These are phyloP conservation scores for Mythimna ferrago DNA, from an alignment of 2,888 invertebrate species.

Conservation along the genomic window DNA sequence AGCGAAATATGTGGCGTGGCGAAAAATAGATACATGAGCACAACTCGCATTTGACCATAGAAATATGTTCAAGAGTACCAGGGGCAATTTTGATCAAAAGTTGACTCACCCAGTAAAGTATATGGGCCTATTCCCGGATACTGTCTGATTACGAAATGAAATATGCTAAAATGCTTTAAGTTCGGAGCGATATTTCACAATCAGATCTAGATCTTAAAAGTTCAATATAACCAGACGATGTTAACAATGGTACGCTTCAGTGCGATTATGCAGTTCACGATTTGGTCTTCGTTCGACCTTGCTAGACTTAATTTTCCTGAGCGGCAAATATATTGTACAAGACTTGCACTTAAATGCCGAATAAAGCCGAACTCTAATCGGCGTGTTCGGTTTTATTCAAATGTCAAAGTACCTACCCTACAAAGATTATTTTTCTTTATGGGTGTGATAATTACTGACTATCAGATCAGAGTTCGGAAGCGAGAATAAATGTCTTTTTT, in stretches of 20 bases:
- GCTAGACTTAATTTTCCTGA: constrained; percentile 70
- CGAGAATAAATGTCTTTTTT: not conserved
- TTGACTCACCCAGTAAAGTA: not conserved
- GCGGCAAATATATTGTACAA: constrained; percentile 4
- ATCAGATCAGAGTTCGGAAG: not conserved
- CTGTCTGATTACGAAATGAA: constrained; percentile 1
- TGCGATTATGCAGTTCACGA: constrained; percentile 66
- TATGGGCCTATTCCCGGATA: not conserved
- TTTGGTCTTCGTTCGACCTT: constrained; percentile 65
- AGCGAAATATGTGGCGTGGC: not conserved
- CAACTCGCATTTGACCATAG: not conserved
- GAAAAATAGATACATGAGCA: not conserved
- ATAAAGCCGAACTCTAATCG: too few species aligned
- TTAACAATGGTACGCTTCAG: constrained; percentile 67
- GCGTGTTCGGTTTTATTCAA: constrained; percentile 59
- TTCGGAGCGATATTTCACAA: constrained; percentile 39
- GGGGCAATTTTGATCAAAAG: not conserved
- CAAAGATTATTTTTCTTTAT: not conserved
- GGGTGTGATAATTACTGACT: not conserved
- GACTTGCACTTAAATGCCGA: not conserved
- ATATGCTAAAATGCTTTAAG: constrained; percentile 7
- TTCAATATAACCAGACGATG: constrained; percentile 63
- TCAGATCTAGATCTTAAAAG: constrained; percentile 50
- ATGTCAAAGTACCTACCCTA: constrained; percentile 24
- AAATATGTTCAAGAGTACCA: not conserved